Conservation (phyloP, 2,888 invertebrate genomes). For the Macroteleia sp. region DNA sequence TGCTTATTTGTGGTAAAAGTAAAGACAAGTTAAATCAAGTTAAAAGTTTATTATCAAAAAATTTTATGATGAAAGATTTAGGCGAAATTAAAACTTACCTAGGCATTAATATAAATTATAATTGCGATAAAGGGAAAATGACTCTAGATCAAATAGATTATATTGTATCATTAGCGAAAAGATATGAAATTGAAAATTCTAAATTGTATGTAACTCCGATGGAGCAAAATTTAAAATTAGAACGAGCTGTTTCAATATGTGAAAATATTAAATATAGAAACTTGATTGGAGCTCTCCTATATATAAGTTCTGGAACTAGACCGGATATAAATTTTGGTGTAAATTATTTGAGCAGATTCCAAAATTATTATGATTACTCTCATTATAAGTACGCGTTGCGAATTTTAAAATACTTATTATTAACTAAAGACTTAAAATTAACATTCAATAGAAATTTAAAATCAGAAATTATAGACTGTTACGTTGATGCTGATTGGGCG, state of each 20-base stretch:
- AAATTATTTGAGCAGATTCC: slow-evolving; percentile 77
- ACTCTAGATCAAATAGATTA: slow-evolving; percentile 70
- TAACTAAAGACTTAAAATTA: slow-evolving; percentile 69
- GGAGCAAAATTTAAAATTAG: slow-evolving; percentile 69
- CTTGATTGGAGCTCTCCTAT: slow-evolving; percentile 67
- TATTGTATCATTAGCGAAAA: slow-evolving; percentile 60
- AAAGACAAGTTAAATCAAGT: slow-evolving; percentile 8
- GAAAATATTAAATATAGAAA: too few relatives aligned
- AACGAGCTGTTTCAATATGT: slow-evolving; percentile 43
- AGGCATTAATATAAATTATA: slow-evolving; percentile 36
- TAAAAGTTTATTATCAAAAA: background rate
- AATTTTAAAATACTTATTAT: slow-evolving; percentile 73
- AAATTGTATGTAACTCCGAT: slow-evolving; percentile 73
- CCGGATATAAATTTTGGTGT: slow-evolving; percentile 74
- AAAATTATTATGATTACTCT: slow-evolving; percentile 73
- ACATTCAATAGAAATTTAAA: slow-evolving; percentile 25
- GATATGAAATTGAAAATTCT: slow-evolving; percentile 68
- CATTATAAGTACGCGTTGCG: slow-evolving; percentile 72
- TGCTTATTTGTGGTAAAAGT: slow-evolving; percentile 29
- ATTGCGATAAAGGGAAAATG: slow-evolving; percentile 55
- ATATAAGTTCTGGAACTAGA: slow-evolving; percentile 75
- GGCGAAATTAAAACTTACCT: slow-evolving; percentile 16
- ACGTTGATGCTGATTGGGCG: slow-evolving; percentile 2
- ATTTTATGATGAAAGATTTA: background rate
- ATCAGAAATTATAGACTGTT: background rate